Evolutionary conservation across 1,140 invertebrate species (phyloP), one percentile per base, ranked within the genome.

Genomic region (Pseudoatta argentina): DNA sequence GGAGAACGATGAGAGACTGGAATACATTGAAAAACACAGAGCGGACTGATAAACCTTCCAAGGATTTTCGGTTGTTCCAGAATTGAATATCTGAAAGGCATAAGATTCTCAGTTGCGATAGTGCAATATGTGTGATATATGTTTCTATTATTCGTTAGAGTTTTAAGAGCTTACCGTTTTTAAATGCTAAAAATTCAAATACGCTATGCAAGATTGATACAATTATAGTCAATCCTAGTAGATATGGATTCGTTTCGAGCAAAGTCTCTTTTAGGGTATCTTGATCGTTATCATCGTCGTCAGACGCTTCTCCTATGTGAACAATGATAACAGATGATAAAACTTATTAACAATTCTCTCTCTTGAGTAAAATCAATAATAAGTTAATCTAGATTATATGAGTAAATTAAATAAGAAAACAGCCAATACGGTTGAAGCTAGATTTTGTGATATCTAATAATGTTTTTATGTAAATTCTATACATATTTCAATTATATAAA

Each of bases 21-120:
- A 99, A 99, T 0, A 99, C 99, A 92, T 99, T 99, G 95, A 99
- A 99, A 94, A 99, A 99, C n/a, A 99, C 99, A 0, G 99, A 99
- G 86, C 99, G 97, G 12, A 99, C 99, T 0, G 99, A 99, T 8
- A 99, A 95, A 63, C 99, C 99, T 96, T 99, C 99, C 44, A 99
- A 95, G 6, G 98, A 99, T 94, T 99, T 98, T 55, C 99, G 96
- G 92, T 99, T 99, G 87, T 99, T 99, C 99, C 99, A 99, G 94
- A 99, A 99, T 95, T 99, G 99, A 93, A 99, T 99, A 95, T 99
- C 98, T 98, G 94, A 59, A 96, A 63, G 27, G 48, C 16, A 71
- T 85, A 78, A 73, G 2, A 39, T 27, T 66, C 21, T 44, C 2
- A 69, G 24, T 24, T 39, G n/a, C 53, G 18, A 27, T 8, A 75